phyloP scores from a whole-genome alignment of 2,888 invertebrate species.

The Melanostoma mellinum region DNA sequence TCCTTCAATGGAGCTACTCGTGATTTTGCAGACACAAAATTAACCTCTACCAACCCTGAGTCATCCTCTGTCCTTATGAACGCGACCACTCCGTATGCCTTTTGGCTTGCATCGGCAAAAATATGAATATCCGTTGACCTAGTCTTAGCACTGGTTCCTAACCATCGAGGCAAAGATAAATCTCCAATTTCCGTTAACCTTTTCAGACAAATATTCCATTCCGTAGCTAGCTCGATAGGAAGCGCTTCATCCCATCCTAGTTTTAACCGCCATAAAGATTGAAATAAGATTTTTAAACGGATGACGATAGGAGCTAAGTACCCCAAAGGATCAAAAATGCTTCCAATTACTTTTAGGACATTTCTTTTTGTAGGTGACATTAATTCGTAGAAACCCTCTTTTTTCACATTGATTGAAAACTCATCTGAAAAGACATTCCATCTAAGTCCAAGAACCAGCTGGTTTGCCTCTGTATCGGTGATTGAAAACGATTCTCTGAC shows the following conservation, averaged over 20 bases:
- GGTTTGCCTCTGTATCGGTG: neutral
- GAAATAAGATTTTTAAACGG: conserved; percentile 11
- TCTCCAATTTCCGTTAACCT: conserved; percentile 2
- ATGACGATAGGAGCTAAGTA: conserved; percentile 5
- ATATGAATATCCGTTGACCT: neutral
- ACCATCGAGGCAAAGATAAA: conserved; percentile 1
- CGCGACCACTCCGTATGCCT: neutral
- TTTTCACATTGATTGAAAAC: neutral
- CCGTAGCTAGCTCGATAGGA: neutral
- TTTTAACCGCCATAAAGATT: conserved; percentile 3
- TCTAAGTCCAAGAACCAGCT: conserved; percentile 4
- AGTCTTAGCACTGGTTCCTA: neutral
- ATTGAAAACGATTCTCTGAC: neutral
- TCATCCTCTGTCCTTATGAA: neutral
- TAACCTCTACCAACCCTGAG: neutral
- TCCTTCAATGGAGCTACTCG: neutral
- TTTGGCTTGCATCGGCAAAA: conserved; percentile 20
- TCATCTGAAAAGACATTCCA: conserved; percentile 18
- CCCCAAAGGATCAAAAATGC: conserved; percentile 19
- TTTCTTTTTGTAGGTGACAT: conserved; percentile 12
- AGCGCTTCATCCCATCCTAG: conserved; percentile 10
- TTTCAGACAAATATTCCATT: conserved; percentile 1
- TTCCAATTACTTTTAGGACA: conserved; percentile 7
- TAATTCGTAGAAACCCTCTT: neutral
- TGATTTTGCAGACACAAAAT: conserved; percentile 1